phyloP scores from a whole-genome alignment of 2,797 vertebrate genomes.

The Peromyscus melanophrys region DNA sequence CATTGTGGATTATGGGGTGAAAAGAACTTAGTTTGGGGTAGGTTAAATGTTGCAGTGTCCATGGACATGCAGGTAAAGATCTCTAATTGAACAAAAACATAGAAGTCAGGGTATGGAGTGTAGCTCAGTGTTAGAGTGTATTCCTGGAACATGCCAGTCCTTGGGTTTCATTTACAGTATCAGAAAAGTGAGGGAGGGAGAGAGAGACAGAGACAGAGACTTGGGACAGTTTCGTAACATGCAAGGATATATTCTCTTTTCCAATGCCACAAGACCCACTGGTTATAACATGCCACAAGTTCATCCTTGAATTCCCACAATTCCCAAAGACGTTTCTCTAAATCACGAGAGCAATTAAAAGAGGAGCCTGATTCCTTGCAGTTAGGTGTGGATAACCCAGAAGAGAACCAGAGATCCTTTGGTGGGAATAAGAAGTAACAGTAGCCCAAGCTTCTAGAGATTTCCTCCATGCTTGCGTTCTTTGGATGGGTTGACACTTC shows the following conservation, averaged over 20 bases:
- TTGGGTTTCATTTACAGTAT: background rate
- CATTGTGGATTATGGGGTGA: background rate
- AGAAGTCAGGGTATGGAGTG: background rate
- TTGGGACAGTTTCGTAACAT: constrained; percentile 29
- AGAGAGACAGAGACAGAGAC: background rate
- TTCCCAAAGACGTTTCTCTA: constrained; percentile 34
- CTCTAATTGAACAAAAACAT: background rate
- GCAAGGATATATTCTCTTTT: constrained; percentile 38
- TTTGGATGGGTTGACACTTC: background rate
- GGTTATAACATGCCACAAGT: constrained; percentile 19
- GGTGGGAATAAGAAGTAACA: constrained; percentile 10
- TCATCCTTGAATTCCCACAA: background rate
- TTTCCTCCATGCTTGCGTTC: background rate
- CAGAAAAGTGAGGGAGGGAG: background rate
- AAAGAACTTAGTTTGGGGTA: background rate
- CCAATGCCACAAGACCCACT: background rate
- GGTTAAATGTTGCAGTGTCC: background rate
- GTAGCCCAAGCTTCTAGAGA: background rate
- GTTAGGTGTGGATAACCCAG: constrained; percentile 16
- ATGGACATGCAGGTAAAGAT: constrained; percentile 2
- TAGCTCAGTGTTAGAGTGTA: background rate
- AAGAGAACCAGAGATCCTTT: constrained; percentile 41
- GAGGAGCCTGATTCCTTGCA: background rate
- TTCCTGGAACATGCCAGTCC: background rate
- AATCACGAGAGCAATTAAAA: constrained; percentile 31